phyloP scores from a whole-genome alignment of 1,140 invertebrate species.

The Aphidius gifuensis region DNA sequence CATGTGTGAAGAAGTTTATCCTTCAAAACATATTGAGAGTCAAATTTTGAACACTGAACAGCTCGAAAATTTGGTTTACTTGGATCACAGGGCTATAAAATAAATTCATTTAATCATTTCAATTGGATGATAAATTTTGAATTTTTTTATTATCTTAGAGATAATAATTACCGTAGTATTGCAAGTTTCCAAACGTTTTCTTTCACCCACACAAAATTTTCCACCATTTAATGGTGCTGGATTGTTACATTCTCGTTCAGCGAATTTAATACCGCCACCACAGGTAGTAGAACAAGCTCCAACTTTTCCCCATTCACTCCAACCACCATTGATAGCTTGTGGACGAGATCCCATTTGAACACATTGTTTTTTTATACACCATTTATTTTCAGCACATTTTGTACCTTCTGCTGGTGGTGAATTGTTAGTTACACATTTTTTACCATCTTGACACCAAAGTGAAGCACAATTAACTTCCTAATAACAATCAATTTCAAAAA shows the following conservation, averaged over 20 bases:
- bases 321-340: conserved; percentile 64
- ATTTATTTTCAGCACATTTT: conserved; percentile 64
- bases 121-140: not conserved
- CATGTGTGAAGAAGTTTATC: conserved; percentile 46
- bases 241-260: conserved; percentile 56
- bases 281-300: conserved; percentile 62
- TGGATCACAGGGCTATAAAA: conserved; percentile 57
- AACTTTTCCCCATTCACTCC: conserved; percentile 62
- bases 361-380: conserved; percentile 66
- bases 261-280: conserved; percentile 60
- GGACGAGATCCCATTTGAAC: conserved; percentile 62
- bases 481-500: not conserved
- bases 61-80: conserved; percentile 56
- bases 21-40: conserved; percentile 47
- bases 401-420: conserved; percentile 67
- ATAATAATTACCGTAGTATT: conserved; percentile 56
- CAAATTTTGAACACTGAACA: conserved; percentile 60
- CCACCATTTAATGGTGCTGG: conserved; percentile 61
- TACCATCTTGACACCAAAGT: conserved; percentile 59
- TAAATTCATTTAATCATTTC: not conserved
- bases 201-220: conserved; percentile 60
- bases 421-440: conserved; percentile 58
- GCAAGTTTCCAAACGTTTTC: conserved; percentile 58
- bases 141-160: not conserved
- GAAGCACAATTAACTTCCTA: conserved; percentile 50